Evolutionary conservation across 2,888 invertebrate species (phyloP).

Genomic region (Dermolepida albohirtum): DNA sequence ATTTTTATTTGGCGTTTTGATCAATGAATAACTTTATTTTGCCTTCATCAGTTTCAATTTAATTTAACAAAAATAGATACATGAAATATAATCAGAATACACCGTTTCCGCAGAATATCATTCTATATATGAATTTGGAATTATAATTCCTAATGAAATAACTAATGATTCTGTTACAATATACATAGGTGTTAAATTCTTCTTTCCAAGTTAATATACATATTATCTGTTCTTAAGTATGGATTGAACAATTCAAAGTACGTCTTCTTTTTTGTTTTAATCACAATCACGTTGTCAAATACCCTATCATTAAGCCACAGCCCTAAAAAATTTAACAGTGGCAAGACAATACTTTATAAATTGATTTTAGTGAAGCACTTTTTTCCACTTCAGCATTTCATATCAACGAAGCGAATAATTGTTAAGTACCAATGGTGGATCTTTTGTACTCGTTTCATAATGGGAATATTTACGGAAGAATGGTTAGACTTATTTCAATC

Average conservation of each 20-base stretch:
- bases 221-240: background rate
- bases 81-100: no score
- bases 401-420: slow-evolving; percentile 43
- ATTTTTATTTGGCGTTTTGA: no score
- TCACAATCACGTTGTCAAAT: slow-evolving; percentile 24
- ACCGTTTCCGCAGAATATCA: no score
- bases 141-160: no score
- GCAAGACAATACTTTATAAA: slow-evolving; percentile 33
- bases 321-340: slow-evolving; percentile 19
- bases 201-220: no score
- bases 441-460: slow-evolving; percentile 32
- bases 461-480: slow-evolving; percentile 36
- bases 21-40: no score
- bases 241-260: slow-evolving; percentile 11
- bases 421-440: slow-evolving; percentile 39
- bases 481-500: slow-evolving; percentile 24
- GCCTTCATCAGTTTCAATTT: no score
- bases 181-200: no score
- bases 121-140: no score
- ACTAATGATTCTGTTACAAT: no score
- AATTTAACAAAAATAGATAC: no score
- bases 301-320: slow-evolving; percentile 30
- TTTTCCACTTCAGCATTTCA: slow-evolving; percentile 19
- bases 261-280: slow-evolving; percentile 25
- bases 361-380: slow-evolving; percentile 29